phyloP scores from a whole-genome alignment of 2,888 invertebrate species.

The Stenotaenia linearis region DNA sequence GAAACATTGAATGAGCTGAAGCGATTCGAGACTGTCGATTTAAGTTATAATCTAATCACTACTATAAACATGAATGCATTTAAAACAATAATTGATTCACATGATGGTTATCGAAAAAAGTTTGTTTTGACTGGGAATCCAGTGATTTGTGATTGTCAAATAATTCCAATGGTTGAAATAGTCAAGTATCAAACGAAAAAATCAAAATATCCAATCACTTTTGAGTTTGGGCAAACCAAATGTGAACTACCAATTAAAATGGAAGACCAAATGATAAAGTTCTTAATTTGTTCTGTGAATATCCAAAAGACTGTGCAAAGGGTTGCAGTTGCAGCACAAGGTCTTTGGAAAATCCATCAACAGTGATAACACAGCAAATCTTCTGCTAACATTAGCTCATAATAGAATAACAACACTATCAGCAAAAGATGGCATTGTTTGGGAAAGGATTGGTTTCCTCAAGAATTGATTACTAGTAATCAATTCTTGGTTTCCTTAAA shows the following conservation, averaged over 20 bases:
- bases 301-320: not conserved
- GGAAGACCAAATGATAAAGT: not conserved
- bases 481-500: not conserved
- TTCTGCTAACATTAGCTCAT: not conserved
- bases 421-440: not conserved
- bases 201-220: not conserved
- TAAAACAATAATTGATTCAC: not conserved
- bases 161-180: not conserved
- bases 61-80: not conserved
- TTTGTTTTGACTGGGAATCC: not conserved
- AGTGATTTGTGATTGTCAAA: not conserved
- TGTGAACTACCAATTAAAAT: not conserved
- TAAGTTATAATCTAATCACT: not conserved
- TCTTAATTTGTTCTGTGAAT: not conserved
- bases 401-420: not conserved
- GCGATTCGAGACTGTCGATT: not conserved
- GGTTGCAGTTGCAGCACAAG: not conserved
- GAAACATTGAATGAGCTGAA: not conserved
- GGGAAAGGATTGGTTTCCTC: not conserved
- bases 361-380: not conserved
- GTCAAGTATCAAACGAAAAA: not conserved
- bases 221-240: not conserved
- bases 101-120: not conserved
- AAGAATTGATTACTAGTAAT: too few species aligned
- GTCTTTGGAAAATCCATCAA: not conserved